Conservation (phyloP, 1,140 invertebrate species). For the Halotydeus destructor region DNA sequence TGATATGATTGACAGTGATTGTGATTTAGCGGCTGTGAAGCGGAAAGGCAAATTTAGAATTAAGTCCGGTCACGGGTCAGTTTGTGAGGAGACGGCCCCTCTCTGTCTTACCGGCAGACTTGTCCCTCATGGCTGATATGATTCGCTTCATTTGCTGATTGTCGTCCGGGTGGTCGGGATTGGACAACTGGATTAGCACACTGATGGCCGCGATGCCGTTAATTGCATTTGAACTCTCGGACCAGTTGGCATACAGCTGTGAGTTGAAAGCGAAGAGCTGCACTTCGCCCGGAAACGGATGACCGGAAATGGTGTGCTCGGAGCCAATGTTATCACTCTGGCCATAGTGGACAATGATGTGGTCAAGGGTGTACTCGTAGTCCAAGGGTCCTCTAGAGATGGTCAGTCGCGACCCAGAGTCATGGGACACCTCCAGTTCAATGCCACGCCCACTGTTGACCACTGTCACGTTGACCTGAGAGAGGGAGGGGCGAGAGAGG, state of each 20-base stretch:
- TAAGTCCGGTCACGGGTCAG: neutral
- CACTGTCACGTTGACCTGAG: constrained; percentile 57
- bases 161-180: neutral
- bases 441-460: constrained; percentile 58
- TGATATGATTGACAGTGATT: constrained; percentile 31
- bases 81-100: constrained; percentile 3
- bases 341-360: constrained; percentile 87
- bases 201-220: constrained; percentile 80
- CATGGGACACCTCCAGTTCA: constrained; percentile 18
- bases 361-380: constrained; percentile 68
- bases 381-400: constrained; percentile 86
- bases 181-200: constrained; percentile 57
- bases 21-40: constrained; percentile 1
- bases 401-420: constrained; percentile 37
- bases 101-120: constrained; percentile 3
- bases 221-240: constrained; percentile 58
- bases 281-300: constrained; percentile 82
- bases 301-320: constrained; percentile 76
- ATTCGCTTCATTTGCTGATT: constrained; percentile 10
- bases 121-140: no score
- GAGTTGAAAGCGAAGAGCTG: constrained; percentile 88
- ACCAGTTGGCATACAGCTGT: constrained; percentile 88
- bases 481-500: neutral
- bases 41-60: neutral
- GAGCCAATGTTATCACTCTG: constrained; percentile 62